Evolutionary conservation across 2,888 invertebrate genomes (phyloP), one percentile per base, ranked within the genome.

Genomic region (Spodoptera exigua): DNA sequence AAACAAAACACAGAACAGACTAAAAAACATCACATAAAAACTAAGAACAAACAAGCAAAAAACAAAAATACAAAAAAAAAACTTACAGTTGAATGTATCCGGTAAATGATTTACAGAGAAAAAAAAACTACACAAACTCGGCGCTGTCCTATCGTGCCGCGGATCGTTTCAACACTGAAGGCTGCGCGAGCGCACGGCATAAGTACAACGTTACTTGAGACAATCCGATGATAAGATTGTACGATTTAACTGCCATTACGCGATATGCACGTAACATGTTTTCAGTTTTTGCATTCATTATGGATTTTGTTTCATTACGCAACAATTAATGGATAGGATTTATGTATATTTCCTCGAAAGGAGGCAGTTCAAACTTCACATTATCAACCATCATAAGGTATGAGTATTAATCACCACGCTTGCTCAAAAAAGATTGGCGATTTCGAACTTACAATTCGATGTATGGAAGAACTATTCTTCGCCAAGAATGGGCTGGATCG

Each of bases 151-250:
- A 57, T 37, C 60, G 70, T 54, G 54, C 7, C 41, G 44, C 47
- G 54, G n/a, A 54, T 56, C 60, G 56, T 47, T 48, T 64, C 59
- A 46, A 52, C 51, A 75, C 77, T 75, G 75, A 56, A 43, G n/a
- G 16, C 40, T 17, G 27, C 74, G 70, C 61, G 34, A 41, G 71
- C 65, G 65, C 58, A 40, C 16, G 0, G 11, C 14, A 16, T 55
- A 49, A 51, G 40, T 64, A 72, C 45, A 61, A 43, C 40, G 13
- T 27, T 49, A 40, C 55, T 46, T 61, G 55, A 73, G 73, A 68
- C 62, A 63, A 70, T 68, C 44, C 36, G 27, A 36, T 63, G 74
- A 73, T 73, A 70, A 68, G 39, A 54, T 36, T 37, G 34, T 39
- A 41, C 54, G 48, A 69, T 18, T 65, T 62, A 49, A 12, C 40